Evolutionary conservation across 2,797 vertebrate species (phyloP).

Genomic region (Schizothorax lantsangensis): DNA sequence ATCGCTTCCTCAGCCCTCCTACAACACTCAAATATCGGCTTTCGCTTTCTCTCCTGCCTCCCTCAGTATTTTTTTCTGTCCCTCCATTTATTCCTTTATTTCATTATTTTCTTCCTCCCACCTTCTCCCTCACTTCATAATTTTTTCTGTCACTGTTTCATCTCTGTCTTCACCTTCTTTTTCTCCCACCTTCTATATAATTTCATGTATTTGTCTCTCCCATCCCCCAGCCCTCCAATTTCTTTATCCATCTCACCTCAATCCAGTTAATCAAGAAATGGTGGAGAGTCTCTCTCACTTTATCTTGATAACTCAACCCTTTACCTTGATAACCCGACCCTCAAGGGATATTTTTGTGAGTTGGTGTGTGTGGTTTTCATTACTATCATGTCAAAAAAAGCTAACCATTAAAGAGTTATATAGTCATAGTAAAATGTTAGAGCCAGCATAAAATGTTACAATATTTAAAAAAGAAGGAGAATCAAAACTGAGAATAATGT

Average conservation of each 20-base stretch:
- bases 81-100: constrained; percentile 53
- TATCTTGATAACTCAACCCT: neutral
- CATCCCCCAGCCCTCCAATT: constrained; percentile 5
- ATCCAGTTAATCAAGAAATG: constrained; percentile 20
- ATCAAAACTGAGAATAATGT: too few species aligned
- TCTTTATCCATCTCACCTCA: constrained; percentile 5
- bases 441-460: too few species aligned
- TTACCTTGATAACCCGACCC: neutral
- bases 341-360: constrained; percentile 45
- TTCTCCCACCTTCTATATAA: constrained; percentile 53
- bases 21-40: constrained; percentile 56
- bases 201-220: constrained; percentile 36
- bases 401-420: neutral
- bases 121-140: constrained; percentile 3
- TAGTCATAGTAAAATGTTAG: neutral
- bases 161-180: constrained; percentile 47
- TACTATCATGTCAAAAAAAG: neutral
- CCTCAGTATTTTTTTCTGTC: constrained; percentile 4
- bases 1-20: constrained; percentile 41
- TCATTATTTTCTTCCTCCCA: constrained; percentile 49
- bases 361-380: constrained; percentile 37
- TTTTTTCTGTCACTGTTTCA: constrained; percentile 16
- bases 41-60: constrained; percentile 52
- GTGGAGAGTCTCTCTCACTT: neutral
- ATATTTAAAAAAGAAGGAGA: too few species aligned